A percentile compares a stretch with the other conserved stretches of the same genome.
These are phyloP conservation scores for Eulacestoma nigropectus DNA, from an alignment of 2,113 vertebrate genomes.

Conservation along the genomic window DNA sequence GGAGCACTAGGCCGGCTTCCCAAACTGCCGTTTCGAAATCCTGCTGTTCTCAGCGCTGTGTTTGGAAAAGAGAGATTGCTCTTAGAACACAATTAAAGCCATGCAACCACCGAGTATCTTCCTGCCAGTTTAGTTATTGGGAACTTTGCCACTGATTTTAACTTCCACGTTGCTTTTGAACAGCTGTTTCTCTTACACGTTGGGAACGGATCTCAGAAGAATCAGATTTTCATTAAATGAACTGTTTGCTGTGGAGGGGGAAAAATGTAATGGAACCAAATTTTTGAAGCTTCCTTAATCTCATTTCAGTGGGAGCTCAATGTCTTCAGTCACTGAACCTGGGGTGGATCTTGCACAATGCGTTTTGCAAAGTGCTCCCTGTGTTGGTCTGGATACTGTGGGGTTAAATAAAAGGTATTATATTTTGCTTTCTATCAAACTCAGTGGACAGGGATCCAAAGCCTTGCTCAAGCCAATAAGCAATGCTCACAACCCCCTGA, in stretches of 20 bases:
- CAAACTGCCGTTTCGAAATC: slow-evolving; percentile 86
- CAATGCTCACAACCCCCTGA: slow-evolving; percentile 45
- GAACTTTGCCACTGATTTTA: background rate
- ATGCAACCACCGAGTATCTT: background rate
- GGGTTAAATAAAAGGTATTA: background rate
- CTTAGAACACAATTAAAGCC: background rate
- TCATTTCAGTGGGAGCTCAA: background rate
- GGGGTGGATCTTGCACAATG: background rate
- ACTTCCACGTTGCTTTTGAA: background rate
- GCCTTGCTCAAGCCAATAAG: slow-evolving; percentile 1
- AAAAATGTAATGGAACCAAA: background rate
- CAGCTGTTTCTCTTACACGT: background rate
- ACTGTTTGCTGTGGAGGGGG: background rate
- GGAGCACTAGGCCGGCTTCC: slow-evolving; percentile 87
- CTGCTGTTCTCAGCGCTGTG: slow-evolving; percentile 82
- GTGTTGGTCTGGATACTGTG: background rate
- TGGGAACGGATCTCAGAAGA: background rate
- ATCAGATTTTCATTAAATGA: background rate
- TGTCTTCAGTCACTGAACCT: background rate
- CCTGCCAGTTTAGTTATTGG: background rate
- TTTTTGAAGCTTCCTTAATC: background rate
- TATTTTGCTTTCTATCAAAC: slow-evolving; percentile 8
- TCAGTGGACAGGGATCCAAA: slow-evolving; percentile 6
- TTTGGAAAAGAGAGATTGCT: background rate
- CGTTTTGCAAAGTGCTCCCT: background rate